Conservation (phyloP, 2,888 invertebrate species). For the Baccha elongata region DNA sequence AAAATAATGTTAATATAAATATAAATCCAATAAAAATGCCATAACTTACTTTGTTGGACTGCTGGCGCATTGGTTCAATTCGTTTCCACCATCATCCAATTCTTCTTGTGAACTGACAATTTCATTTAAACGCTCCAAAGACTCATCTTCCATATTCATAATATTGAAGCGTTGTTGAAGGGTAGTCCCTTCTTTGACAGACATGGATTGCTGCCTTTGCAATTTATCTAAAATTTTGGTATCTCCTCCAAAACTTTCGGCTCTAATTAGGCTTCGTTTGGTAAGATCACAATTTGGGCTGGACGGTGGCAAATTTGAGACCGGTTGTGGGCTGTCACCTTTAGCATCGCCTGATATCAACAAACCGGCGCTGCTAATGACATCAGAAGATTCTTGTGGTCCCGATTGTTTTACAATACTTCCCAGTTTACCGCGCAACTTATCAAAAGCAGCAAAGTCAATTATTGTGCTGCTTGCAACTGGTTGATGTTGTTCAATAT, state of each 20-base stretch:
- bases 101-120: conserved; percentile 78
- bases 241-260: conserved; percentile 91
- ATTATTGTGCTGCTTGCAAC: conserved; percentile 76
- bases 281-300: conserved; percentile 84
- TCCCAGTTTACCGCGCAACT: conserved; percentile 84
- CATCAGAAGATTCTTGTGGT: conserved; percentile 78
- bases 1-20: background rate
- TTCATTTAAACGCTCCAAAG: conserved; percentile 74
- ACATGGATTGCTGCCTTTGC: conserved; percentile 83
- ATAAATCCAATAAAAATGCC: background rate
- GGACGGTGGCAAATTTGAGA: conserved; percentile 81
- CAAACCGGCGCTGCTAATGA: conserved; percentile 83
- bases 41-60: conserved; percentile 81
- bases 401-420: conserved; percentile 86
- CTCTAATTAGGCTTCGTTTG: conserved; percentile 85
- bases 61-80: conserved; percentile 75
- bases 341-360: conserved; percentile 83
- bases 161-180: conserved; percentile 78
- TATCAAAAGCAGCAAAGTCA: conserved; percentile 84
- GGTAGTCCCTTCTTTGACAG: conserved; percentile 66
- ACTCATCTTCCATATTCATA: conserved; percentile 77
- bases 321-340: conserved; percentile 69
- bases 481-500: conserved; percentile 74
- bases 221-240: conserved; percentile 89
- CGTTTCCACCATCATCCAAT: conserved; percentile 75